phyloP scores from a whole-genome alignment of 2,797 vertebrate genomes.

The Sebastes minor region DNA sequence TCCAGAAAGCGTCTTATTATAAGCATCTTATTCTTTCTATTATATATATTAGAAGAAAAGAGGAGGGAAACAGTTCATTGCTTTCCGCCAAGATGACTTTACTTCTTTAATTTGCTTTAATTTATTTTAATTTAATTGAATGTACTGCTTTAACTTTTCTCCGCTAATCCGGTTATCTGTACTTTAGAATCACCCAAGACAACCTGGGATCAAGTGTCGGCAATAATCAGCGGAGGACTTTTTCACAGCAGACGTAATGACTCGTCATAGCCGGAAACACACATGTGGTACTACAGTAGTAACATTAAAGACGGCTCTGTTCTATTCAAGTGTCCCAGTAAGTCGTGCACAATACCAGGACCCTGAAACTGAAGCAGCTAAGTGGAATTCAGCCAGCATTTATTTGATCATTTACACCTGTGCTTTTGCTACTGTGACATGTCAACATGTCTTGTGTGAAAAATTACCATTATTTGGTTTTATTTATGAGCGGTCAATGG shows the following conservation, averaged over 20 bases:
- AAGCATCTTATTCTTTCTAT: neutral
- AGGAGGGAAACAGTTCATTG: neutral
- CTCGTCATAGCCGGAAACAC: neutral
- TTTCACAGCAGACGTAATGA: neutral
- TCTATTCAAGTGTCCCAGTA: neutral
- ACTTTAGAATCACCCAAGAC: conserved; percentile 27
- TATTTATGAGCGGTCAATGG: neutral
- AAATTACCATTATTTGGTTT: neutral
- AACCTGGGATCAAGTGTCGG: neutral
- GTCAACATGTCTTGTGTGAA: neutral
- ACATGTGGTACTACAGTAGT: neutral
- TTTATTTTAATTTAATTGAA: neutral
- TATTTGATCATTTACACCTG: too few relatives aligned
- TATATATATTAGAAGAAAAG: neutral
- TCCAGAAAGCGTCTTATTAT: neutral
- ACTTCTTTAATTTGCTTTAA: neutral
- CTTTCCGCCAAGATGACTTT: neutral
- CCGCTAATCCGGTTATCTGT: conserved; percentile 49
- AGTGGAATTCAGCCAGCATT: neutral
- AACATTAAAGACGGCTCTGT: neutral
- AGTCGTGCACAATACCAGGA: neutral
- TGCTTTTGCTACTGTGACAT: neutral
- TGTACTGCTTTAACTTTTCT: neutral
- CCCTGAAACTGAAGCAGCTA: neutral
- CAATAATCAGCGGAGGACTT: neutral